Evolutionary conservation across 2,888 invertebrate species (phyloP), one percentile per base, ranked within the genome.

Genomic region (Drosophila nr. perissopoda): DNA sequence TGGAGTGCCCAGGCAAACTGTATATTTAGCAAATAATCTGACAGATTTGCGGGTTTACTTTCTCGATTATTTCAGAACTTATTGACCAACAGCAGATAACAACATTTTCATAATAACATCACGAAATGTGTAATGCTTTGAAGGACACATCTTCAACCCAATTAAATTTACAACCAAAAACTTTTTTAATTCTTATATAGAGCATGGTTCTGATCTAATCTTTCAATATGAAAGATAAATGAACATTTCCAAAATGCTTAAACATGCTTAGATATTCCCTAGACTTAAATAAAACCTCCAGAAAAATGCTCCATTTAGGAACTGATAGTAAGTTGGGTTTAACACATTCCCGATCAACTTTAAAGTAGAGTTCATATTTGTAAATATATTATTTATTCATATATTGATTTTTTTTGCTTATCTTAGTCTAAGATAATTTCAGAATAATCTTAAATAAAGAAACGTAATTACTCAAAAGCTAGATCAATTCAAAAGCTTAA

Each of bases 11-110:
- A 2, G n/a, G 11, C n/a, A 42, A 1, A 21, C 42, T 4, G 4
- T 45, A 2, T 16, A 16, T 16, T 16, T 13, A 21, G 25, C 13
- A 8, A 45, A 45, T 45, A 2, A 45, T 25, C 16, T 25, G 16
- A 25, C 16, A 0, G 4, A 45, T 7, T 45, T 21, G 4, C 21
- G 0, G 2, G 0, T 0, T 45, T 45, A 16, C 16, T 25, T 25
- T 25, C 45, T 4, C 7, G 25, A 45, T 25, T 45, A 11, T 45
- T 7, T 13, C 13, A 7, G 7, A 1, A 7, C 1, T 21, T 45
- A 25, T 25, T 45, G 21, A 8, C 16, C 45, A 45, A 7, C 21
- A 45, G 13, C 6, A 45, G 21, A 21, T 21, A 1, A 7, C 7
- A 45, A 45, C 0, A 21, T 21, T 42, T 13, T 0, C 2, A 13